These are phyloP conservation scores for Holcopasites calliopsidis DNA, from an alignment of 1,140 invertebrate species.

Conservation along the genomic window DNA sequence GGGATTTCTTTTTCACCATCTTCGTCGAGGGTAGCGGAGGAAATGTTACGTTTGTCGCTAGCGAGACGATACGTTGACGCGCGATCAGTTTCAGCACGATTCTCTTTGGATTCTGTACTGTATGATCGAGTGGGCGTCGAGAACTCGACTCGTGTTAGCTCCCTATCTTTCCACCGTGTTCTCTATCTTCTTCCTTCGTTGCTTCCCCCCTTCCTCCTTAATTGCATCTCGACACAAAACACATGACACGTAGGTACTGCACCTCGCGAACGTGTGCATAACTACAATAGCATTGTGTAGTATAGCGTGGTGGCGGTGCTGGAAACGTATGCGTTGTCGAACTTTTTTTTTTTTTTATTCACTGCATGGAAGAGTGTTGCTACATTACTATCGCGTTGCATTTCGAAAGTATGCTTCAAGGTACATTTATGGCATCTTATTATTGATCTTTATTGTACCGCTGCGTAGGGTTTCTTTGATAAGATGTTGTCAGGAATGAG, in stretches of 20 bases:
- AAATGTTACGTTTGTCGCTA: slow-evolving; percentile 1
- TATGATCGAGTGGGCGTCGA: slow-evolving; percentile 34
- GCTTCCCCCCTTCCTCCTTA: slow-evolving; percentile 29
- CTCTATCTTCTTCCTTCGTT: slow-evolving; percentile 30
- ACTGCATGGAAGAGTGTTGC: neutral
- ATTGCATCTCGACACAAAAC: slow-evolving; percentile 42
- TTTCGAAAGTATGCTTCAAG: neutral
- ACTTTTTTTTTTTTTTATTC: neutral
- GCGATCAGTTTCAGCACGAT: slow-evolving; percentile 38
- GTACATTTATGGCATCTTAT: neutral
- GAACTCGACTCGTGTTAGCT: slow-evolving; percentile 41
- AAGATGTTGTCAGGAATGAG: neutral
- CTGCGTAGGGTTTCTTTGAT: neutral
- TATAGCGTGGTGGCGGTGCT: neutral
- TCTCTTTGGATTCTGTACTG: slow-evolving; percentile 31
- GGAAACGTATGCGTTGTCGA: neutral
- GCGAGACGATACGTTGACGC: neutral
- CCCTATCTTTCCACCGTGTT: slow-evolving; percentile 31
- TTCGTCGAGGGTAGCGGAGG: neutral
- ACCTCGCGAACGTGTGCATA: slow-evolving; percentile 10
- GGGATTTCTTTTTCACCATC: neutral
- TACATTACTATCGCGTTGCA: neutral
- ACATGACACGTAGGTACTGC: slow-evolving; percentile 19
- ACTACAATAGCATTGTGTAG: slow-evolving; percentile 2
- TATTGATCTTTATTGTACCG: neutral